A percentile compares a stretch with the other conserved stretches of the same genome.
phyloP scores from a whole-genome alignment of 2,888 invertebrate species.

The Hetaerina titia region DNA sequence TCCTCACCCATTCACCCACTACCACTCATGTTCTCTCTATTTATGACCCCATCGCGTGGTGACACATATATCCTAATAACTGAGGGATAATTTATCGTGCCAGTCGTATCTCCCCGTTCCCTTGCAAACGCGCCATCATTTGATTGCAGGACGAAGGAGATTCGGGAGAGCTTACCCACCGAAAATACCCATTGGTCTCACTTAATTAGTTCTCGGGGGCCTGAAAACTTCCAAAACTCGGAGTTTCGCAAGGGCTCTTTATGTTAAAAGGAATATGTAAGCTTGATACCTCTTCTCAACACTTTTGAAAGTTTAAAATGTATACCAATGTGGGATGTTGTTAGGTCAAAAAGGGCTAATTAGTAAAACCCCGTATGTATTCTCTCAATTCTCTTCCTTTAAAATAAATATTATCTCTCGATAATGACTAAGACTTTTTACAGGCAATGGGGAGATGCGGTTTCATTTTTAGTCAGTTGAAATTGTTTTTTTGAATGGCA shows the following conservation, averaged over 20 bases:
- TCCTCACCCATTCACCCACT: neutral
- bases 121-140: neutral
- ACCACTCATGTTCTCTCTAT: neutral
- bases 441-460: too few species aligned
- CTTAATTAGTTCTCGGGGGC: neutral
- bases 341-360: too few species aligned
- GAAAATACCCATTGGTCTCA: neutral
- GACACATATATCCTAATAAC: slow-evolving; percentile 6
- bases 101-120: neutral
- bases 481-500: too few species aligned
- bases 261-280: neutral
- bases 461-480: too few species aligned
- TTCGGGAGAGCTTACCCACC: neutral
- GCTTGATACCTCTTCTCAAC: too few species aligned
- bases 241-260: neutral
- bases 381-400: too few species aligned
- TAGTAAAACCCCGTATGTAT: too few species aligned
- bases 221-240: neutral
- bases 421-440: too few species aligned
- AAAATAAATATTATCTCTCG: too few species aligned
- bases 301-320: too few species aligned
- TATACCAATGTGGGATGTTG: too few species aligned
- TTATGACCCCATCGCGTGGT: slow-evolving; percentile 10
- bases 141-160: neutral
- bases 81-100: slow-evolving; percentile 12